A percentile compares a stretch with the other conserved stretches of the same genome.
Conservation (phyloP, 2,113 vertebrate species). For the Nothocercus nigrocapillus region DNA sequence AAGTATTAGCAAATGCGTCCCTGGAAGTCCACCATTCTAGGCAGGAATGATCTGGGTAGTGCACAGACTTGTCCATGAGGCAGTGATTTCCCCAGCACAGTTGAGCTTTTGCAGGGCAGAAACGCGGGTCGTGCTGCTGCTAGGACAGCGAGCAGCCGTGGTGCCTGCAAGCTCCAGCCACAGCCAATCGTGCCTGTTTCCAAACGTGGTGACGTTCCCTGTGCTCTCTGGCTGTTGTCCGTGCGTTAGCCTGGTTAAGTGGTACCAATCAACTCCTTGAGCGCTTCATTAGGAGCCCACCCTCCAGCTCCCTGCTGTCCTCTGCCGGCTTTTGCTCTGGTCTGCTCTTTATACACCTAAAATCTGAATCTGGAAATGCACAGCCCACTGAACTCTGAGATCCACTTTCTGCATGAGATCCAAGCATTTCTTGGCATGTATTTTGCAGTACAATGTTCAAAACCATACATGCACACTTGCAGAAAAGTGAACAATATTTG, state of each 20-base stretch:
- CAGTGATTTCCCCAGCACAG: background rate
- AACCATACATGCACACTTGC: background rate
- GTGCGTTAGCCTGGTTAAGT: background rate
- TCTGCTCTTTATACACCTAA: background rate
- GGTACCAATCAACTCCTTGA: background rate
- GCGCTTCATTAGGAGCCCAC: background rate
- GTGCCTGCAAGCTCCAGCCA: background rate
- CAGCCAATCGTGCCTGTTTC: conserved; percentile 4
- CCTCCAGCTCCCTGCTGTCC: background rate
- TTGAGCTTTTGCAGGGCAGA: background rate
- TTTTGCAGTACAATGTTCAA: background rate
- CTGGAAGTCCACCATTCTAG: background rate
- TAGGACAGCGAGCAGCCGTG: background rate
- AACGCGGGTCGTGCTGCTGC: background rate
- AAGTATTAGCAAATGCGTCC: background rate
- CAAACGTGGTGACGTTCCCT: conserved; percentile 5
- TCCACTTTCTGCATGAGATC: background rate
- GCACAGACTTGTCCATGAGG: background rate
- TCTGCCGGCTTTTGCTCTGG: background rate
- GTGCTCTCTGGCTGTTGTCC: conserved; percentile 7
- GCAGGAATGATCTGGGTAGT: background rate
- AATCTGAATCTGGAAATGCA: background rate
- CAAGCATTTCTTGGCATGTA: background rate
- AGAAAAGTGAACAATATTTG: background rate
- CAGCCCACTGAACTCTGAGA: background rate